Evolutionary conservation across 2,113 vertebrate species (phyloP), one percentile per base, ranked within the genome.

Genomic region (Equus quagga): DNA sequence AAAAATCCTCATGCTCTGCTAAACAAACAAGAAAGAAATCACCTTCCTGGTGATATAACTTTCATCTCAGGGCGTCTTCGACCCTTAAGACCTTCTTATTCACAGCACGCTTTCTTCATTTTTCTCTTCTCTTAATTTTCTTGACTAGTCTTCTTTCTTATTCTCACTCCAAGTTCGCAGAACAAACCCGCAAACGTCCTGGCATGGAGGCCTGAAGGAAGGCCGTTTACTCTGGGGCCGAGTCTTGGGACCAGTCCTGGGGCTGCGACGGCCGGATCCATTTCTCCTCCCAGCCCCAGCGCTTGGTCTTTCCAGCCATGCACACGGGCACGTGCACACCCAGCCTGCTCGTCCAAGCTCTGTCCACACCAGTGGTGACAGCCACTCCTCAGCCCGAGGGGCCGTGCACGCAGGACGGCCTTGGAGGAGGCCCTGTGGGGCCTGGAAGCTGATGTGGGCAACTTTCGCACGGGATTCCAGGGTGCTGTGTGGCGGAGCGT

Each of bases 121-220:
- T 93, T 88, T 15, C 10, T 93, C 69, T 84, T 60, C 24, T 73
- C 51, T 82, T 89, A 60, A 49, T 91, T 95, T 94, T 81, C 67
- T 62, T n/a, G 12, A 41, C 41, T 94, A 49, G 13, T 56, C 23
- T 91, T 49, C 9, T 64, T 89, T 67, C 62, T 88, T 80, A 58
- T 69, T 89, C 28, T 64, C 67, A 76, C 44, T 87, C 36, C 41
- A 88, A 73, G 46, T 51, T 84, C 41, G 8, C 8, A 85, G 41
- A 89, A 93, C 49, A 84, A 84, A 41, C 15, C 4, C 83, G 17
- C 15, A 84, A 65, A 80, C 62, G 13, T 65, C 54, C 70, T 87
- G 26, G 36, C 31, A 26, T 76, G 65, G 80, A 58, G 24, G 10
- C 18, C 36, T 18, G 36, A 75, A 72, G 8, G 10, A 70, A 19